These are phyloP conservation scores for Scatophagus argus DNA, from an alignment of 2,113 vertebrate species.

Conservation along the genomic window DNA sequence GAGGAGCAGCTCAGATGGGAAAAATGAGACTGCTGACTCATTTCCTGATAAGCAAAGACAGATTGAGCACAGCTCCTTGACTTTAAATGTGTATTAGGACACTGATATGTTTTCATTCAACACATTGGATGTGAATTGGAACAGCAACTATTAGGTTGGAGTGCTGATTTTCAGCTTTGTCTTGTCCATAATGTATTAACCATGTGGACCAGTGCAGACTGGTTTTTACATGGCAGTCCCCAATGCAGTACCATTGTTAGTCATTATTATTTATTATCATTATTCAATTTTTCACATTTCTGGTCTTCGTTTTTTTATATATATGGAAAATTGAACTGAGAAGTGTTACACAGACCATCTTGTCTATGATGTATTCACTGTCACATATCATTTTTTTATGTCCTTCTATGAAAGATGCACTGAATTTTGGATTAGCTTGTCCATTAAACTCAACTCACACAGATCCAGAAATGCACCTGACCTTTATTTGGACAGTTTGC, in stretches of 20 bases:
- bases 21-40: slow-evolving; percentile 18
- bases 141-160: background rate
- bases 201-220: background rate
- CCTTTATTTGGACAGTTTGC: background rate
- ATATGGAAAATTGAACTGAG: background rate
- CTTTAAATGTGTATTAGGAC: background rate
- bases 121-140: slow-evolving; percentile 2
- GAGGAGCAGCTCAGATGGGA: slow-evolving; percentile 14
- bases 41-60: slow-evolving; percentile 21
- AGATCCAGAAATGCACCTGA: background rate
- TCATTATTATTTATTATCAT: no score
- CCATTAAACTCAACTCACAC: background rate
- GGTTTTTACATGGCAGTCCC: background rate
- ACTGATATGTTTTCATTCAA: slow-evolving; percentile 3
- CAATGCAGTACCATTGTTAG: no score
- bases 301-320: no score
- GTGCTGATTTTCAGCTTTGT: background rate
- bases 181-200: background rate
- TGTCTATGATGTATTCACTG: no score
- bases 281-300: no score
- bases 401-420: background rate
- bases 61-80: slow-evolving; percentile 11
- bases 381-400: no score
- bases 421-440: background rate
- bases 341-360: no score